Evolutionary conservation across 30 jellyfish, hydroid and myxozoan species (phyloP), one percentile per base, ranked within the genome.

Genomic region (Clytia hemisphaerica): DNA sequence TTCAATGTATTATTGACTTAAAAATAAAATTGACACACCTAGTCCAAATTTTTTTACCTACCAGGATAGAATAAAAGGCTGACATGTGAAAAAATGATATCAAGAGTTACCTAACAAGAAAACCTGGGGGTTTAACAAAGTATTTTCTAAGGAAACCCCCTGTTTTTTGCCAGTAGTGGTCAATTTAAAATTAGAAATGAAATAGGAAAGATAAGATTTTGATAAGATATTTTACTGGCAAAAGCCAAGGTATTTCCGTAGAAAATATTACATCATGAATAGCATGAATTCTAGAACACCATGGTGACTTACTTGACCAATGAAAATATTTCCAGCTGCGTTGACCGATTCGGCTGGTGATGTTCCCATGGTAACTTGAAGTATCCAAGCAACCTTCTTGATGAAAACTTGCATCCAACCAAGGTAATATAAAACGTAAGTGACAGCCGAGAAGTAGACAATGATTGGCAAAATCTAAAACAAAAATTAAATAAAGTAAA

Each of bases 241-340:
- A 7, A n/a, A 16, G 71, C 59, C 37, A 2, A 2, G 14, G 22
- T 2, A 27, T 30, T 46, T 27, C 19, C 30, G 24, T 46, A n/a
- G 9, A n/a, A 46, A 46, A 46, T 30, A 42, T 42, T 42, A 42
- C 54, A 42, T 42, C 54, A 42, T 21, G 54, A 42, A 12, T 12
- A 12, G 19, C 14, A 42, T 42, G 18, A 42, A 0, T 16, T 21
- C 14, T 12, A 42, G 19, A 42, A 42, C 19, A 42, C 19, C 54
- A 0, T 42, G 19, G 19, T 12, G 18, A 10, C 0, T 57, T 31
- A 90, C 98, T 88, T 83, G 95, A 1, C 99, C 99, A 27, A 92
- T 73, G 79, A 92, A 92, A 21, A 92, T 92, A 77, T 92, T 92
- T 37, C 95, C 99, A 38, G 95, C 95, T 1, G 95, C 95, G 73